Conservation (phyloP, 2,888 invertebrate genomes). For the Thalpophila matura region DNA sequence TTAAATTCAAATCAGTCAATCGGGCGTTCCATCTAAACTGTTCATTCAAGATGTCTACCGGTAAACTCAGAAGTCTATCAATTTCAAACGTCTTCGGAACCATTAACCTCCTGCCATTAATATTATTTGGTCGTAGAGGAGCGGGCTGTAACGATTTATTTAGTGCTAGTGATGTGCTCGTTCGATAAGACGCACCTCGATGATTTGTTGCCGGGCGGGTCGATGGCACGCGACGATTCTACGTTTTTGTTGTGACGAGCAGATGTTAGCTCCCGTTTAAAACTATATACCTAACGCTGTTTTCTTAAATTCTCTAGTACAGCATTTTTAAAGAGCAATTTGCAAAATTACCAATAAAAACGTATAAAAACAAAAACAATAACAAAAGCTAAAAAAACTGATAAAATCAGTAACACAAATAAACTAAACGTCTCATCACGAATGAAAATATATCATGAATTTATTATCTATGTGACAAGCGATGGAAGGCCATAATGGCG, state of each 20-base stretch:
- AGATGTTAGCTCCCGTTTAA: neutral
- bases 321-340: neutral
- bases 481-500: slow-evolving; percentile 81
- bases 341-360: slow-evolving; percentile 20
- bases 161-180: slow-evolving; percentile 84
- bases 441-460: slow-evolving; percentile 80
- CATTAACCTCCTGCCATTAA: slow-evolving; percentile 84
- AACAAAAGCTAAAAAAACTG: slow-evolving; percentile 49
- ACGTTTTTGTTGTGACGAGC: slow-evolving; percentile 45
- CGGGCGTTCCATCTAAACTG: slow-evolving; percentile 60
- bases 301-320: slow-evolving; percentile 47
- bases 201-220: slow-evolving; percentile 81
- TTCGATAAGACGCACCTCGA: slow-evolving; percentile 83
- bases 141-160: slow-evolving; percentile 82
- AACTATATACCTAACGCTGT: neutral
- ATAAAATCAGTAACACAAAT: slow-evolving; percentile 73
- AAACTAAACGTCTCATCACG: slow-evolving; percentile 79
- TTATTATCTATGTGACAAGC: slow-evolving; percentile 81
- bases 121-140: slow-evolving; percentile 79
- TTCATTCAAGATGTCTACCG: slow-evolving; percentile 68
- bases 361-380: slow-evolving; percentile 48
- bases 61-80: slow-evolving; percentile 75
- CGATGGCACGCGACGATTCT: slow-evolving; percentile 79
- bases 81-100: slow-evolving; percentile 83
- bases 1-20: slow-evolving; percentile 74